These are phyloP conservation scores for Forbesichthys papilliferus DNA, from an alignment of 2,113 vertebrate species.

Conservation along the genomic window DNA sequence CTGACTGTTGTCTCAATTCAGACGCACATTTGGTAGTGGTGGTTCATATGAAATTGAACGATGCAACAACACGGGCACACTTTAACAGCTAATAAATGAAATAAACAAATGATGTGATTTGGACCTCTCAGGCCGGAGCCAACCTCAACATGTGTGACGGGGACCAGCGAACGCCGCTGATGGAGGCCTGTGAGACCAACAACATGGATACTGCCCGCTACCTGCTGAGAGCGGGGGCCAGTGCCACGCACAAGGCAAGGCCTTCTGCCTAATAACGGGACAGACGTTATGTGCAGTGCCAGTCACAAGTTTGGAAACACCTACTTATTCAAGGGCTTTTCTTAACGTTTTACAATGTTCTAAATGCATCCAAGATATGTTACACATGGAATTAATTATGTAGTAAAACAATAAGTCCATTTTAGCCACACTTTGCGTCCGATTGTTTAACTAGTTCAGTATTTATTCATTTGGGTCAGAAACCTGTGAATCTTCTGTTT, in stretches of 20 bases:
- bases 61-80: too few species aligned
- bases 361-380: too few species aligned
- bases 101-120: neutral
- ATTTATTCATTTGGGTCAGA: neutral
- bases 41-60: too few species aligned
- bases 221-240: constrained; percentile 93
- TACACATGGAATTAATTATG: too few species aligned
- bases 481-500: too few species aligned
- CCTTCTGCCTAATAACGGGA: neutral
- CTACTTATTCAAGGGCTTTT: too few species aligned
- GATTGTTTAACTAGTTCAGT: neutral
- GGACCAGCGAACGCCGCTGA: constrained; percentile 94
- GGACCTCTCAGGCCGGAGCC: constrained; percentile 85
- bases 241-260: constrained; percentile 87
- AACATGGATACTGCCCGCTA: constrained; percentile 92
- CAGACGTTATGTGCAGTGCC: neutral
- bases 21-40: too few species aligned
- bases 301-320: too few species aligned
- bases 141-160: constrained; percentile 96
- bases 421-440: too few species aligned
- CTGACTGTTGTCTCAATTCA: too few species aligned
- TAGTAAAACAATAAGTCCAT: too few species aligned
- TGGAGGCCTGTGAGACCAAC: constrained; percentile 98
- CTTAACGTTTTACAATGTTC: too few species aligned
- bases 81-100: neutral